Conservation (phyloP, 2,888 invertebrate species). For the Smittia aterrima region DNA sequence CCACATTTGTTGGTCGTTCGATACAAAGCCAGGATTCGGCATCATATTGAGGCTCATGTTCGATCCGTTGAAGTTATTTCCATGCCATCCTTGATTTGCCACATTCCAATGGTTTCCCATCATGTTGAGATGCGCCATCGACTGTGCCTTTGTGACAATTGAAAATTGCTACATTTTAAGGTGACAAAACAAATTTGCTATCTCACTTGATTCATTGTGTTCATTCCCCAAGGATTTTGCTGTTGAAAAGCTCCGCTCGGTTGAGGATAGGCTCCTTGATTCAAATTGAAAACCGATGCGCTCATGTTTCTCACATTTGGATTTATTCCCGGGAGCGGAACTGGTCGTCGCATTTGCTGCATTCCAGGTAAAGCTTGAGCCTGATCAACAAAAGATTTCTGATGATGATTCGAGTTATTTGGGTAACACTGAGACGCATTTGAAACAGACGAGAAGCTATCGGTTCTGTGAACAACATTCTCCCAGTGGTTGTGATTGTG, state of each 20-base stretch:
- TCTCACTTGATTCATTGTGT: constrained; percentile 61
- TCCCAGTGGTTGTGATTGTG: constrained; percentile 25
- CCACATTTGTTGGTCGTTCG: constrained; percentile 46
- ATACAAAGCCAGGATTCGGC: constrained; percentile 51
- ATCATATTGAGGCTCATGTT: constrained; percentile 59
- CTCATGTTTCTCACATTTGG: constrained; percentile 50
- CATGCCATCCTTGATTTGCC: constrained; percentile 47
- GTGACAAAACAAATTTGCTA: constrained; percentile 3
- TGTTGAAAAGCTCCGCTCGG: constrained; percentile 46
- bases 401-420: not conserved
- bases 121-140: constrained; percentile 67
- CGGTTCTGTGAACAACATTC: constrained; percentile 4
- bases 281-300: constrained; percentile 59
- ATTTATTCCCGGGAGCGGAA: constrained; percentile 1
- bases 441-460: constrained; percentile 17
- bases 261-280: constrained; percentile 46
- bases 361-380: not conserved
- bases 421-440: not conserved
- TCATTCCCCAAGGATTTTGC: constrained; percentile 51
- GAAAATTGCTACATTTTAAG: not conserved
- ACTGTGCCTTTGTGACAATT: constrained; percentile 59
- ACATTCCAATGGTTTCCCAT: constrained; percentile 55
- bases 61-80: constrained; percentile 54
- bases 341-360: not conserved
- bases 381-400: constrained; percentile 27